These are phyloP conservation scores for Etheostoma nigrum DNA, from an alignment of 2,797 vertebrate species.

Conservation along the genomic window DNA sequence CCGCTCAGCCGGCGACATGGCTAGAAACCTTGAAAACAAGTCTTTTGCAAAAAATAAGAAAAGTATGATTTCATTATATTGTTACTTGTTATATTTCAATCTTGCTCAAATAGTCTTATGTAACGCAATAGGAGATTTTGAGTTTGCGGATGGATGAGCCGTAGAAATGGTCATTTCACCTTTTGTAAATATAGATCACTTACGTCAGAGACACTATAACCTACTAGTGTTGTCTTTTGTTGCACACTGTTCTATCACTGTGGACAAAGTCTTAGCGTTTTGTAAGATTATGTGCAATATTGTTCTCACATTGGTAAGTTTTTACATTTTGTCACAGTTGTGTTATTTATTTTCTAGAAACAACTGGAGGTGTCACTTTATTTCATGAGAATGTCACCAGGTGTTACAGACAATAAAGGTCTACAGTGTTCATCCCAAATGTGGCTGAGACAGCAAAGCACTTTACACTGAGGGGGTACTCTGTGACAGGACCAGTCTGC, in stretches of 20 bases:
- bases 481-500: slow-evolving; percentile 39
- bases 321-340: slow-evolving; percentile 29
- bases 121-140: slow-evolving; percentile 72
- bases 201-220: slow-evolving; percentile 80
- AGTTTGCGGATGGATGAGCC: slow-evolving; percentile 74
- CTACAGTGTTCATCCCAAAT: slow-evolving; percentile 67
- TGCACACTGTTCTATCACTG: slow-evolving; percentile 85
- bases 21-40: slow-evolving; percentile 66
- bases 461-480: slow-evolving; percentile 70
- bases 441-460: slow-evolving; percentile 82
- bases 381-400: slow-evolving; percentile 63
- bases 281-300: slow-evolving; percentile 85
- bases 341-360: slow-evolving; percentile 44
- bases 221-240: slow-evolving; percentile 79
- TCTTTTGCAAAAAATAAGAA: slow-evolving; percentile 69
- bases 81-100: slow-evolving; percentile 81
- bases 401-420: slow-evolving; percentile 63
- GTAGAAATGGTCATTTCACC: slow-evolving; percentile 71
- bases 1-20: slow-evolving; percentile 16
- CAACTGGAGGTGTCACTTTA: slow-evolving; percentile 47
- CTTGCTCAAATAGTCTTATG: slow-evolving; percentile 78
- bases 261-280: slow-evolving; percentile 81
- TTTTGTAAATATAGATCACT: slow-evolving; percentile 80
- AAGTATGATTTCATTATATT: slow-evolving; percentile 77
- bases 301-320: slow-evolving; percentile 64